phyloP scores from a whole-genome alignment of 2,113 vertebrate genomes.

The Romanogobio albipinnatus region DNA sequence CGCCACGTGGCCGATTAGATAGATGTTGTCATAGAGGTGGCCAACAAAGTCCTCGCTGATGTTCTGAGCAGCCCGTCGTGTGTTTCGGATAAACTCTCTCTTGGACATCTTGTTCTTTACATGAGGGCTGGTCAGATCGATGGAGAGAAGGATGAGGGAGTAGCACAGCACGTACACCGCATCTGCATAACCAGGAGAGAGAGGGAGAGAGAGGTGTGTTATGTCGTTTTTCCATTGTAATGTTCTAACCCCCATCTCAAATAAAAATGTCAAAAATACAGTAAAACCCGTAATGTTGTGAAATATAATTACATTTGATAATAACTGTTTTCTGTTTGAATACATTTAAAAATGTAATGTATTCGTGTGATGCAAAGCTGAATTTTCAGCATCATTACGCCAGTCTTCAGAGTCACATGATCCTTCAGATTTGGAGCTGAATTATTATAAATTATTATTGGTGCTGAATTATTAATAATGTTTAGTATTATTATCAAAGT shows the following conservation, averaged over 20 bases:
- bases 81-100: conserved; percentile 98
- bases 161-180: conserved; percentile 98
- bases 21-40: conserved; percentile 99
- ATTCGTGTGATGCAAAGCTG: too few species aligned
- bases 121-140: conserved; percentile 96
- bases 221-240: not conserved
- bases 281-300: too few species aligned
- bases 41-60: conserved; percentile 99
- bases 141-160: conserved; percentile 97
- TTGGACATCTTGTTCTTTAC: conserved; percentile 99
- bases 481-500: too few species aligned
- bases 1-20: conserved; percentile 97
- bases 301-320: too few species aligned
- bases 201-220: not conserved
- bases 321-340: too few species aligned
- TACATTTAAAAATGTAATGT: too few species aligned
- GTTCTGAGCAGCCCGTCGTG: conserved; percentile 92
- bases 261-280: not conserved
- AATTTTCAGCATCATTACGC: too few species aligned
- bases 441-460: too few species aligned
- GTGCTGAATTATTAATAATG: too few species aligned
- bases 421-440: too few species aligned
- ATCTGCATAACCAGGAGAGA: conserved; percentile 76
- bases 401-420: too few species aligned
- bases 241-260: not conserved